These are phyloP conservation scores for Saimiri boliviensis DNA, from an alignment of 2,113 vertebrate species.

Conservation along the genomic window DNA sequence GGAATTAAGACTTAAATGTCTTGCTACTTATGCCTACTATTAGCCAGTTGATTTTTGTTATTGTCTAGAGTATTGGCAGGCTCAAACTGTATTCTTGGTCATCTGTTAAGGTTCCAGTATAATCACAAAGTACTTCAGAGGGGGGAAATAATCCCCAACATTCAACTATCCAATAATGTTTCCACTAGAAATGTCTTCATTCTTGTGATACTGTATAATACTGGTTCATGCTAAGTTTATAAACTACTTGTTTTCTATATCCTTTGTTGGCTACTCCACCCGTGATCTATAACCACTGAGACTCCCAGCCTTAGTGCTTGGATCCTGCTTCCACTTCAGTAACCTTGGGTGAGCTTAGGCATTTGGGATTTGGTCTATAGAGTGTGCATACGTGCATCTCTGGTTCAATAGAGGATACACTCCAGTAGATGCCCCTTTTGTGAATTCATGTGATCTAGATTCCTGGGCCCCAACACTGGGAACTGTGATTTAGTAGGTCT, in stretches of 20 bases:
- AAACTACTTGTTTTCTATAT: background rate
- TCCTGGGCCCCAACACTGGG: background rate
- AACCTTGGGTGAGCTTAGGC: background rate
- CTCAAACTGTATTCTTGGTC: background rate
- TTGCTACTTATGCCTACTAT: background rate
- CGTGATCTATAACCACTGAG: background rate
- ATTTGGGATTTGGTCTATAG: background rate
- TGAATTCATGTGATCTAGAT: background rate
- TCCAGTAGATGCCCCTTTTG: background rate
- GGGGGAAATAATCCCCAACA: background rate
- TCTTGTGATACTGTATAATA: background rate
- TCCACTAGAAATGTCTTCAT: background rate
- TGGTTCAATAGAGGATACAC: background rate
- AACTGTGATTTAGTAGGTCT: background rate
- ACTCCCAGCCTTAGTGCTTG: background rate
- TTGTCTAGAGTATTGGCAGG: background rate
- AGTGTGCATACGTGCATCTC: background rate
- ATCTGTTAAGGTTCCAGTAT: background rate
- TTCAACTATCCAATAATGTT: background rate
- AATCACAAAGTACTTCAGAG: background rate
- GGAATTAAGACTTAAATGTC: constrained; percentile 29
- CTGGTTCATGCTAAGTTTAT: background rate
- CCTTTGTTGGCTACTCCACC: background rate
- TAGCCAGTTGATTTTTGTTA: background rate
- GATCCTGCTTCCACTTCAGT: background rate